phyloP scores from a whole-genome alignment of 2,113 vertebrate genomes.

The Ciconia stormi region DNA sequence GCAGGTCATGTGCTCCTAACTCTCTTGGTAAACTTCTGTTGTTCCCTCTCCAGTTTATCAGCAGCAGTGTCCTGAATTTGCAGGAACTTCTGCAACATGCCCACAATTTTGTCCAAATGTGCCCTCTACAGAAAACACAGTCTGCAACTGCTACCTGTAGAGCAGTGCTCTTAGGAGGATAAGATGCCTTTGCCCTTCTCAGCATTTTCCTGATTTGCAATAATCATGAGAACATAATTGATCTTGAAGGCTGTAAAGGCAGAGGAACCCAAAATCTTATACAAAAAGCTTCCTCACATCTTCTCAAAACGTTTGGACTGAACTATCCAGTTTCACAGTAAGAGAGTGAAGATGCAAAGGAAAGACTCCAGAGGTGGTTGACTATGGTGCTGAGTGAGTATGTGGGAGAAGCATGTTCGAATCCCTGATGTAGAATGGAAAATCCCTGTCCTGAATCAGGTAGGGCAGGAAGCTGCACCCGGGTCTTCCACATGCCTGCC shows the following conservation, averaged over 20 bases:
- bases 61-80: background rate
- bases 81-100: background rate
- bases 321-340: background rate
- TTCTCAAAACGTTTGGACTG: background rate
- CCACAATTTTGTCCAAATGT: background rate
- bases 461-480: background rate
- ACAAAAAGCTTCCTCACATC: background rate
- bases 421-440: background rate
- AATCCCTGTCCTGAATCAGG: background rate
- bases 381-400: background rate
- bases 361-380: background rate
- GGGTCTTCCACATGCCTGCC: background rate
- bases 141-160: background rate
- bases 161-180: background rate
- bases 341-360: background rate
- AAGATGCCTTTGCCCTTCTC: background rate
- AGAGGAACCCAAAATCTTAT: background rate
- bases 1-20: background rate
- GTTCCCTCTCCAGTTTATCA: background rate
- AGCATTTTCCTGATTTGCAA: background rate
- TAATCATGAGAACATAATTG: background rate
- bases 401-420: background rate
- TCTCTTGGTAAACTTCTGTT: background rate
- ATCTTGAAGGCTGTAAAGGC: background rate
- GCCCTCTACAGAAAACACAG: background rate